Percentiles rank a stretch among this genome's conserved stretches.
Evolutionary conservation across 1,140 invertebrate genomes (phyloP).

Genomic region (Cotesia chilonis): DNA sequence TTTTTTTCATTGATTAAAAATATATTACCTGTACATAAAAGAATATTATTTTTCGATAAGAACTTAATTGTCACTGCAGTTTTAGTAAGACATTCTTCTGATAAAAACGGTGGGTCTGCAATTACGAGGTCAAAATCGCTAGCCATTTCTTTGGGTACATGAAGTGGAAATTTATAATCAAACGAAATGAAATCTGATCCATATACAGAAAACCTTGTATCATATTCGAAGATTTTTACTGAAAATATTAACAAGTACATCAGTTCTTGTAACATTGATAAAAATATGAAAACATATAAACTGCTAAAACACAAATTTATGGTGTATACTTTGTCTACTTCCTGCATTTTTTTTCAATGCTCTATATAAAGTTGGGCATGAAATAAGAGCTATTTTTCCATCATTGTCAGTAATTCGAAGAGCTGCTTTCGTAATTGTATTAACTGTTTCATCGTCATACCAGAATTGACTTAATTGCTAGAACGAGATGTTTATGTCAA

Average conservation of each 20-base stretch:
- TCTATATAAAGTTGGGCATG: constrained; percentile 87
- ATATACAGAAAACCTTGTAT: constrained; percentile 81
- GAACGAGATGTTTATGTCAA: constrained; percentile 50
- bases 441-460: constrained; percentile 85
- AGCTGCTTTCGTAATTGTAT: constrained; percentile 74
- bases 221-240: constrained; percentile 85
- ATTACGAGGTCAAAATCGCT: constrained; percentile 84
- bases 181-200: constrained; percentile 86
- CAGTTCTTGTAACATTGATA: constrained; percentile 29
- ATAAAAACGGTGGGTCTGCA: constrained; percentile 93
- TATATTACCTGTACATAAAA: constrained; percentile 86
- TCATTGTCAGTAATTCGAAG: constrained; percentile 63
- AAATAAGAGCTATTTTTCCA: constrained; percentile 83
- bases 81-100: constrained; percentile 91
- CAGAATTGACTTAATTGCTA: constrained; percentile 98
- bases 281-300: constrained; percentile 13
- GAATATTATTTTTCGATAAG: constrained; percentile 81
- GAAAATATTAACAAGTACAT: constrained; percentile 53
- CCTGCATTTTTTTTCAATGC: constrained; percentile 69
- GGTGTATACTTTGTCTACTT: constrained; percentile 55
- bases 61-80: constrained; percentile 81
- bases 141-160: constrained; percentile 71
- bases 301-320: constrained; percentile 29
- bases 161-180: constrained; percentile 85
- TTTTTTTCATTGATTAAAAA: constrained; percentile 9